A percentile compares a stretch with the other conserved stretches of the same genome.
These are phyloP conservation scores for Colaptes auratus DNA, from an alignment of 2,113 vertebrate genomes.

Conservation along the genomic window DNA sequence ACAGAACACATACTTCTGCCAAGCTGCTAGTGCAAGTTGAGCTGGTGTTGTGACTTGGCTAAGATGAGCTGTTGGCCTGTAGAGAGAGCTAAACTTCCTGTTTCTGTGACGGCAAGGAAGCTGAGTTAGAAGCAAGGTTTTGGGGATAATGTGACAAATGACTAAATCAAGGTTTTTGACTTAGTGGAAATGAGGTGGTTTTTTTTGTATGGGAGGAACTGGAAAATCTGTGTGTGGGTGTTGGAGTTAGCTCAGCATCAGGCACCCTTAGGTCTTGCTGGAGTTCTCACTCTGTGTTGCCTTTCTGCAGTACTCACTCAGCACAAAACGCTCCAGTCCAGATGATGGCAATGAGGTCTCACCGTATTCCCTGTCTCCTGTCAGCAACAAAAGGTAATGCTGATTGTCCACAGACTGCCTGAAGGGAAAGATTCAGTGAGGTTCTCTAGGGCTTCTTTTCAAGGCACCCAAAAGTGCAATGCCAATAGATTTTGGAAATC, in stretches of 20 bases:
- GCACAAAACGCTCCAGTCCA: constrained; percentile 89
- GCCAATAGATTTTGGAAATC: not conserved
- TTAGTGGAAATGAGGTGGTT: not conserved
- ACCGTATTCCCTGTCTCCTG: constrained; percentile 94
- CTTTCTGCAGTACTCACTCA: constrained; percentile 88
- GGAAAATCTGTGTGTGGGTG: not conserved
- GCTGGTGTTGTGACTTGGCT: not conserved
- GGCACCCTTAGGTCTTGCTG: not conserved
- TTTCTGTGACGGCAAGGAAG: not conserved
- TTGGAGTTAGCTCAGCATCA: not conserved
- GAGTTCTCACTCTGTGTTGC: not conserved
- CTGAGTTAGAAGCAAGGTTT: not conserved
- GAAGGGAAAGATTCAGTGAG: not conserved
- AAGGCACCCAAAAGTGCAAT: not conserved
- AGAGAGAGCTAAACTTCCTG: not conserved
- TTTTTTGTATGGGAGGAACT: not conserved
- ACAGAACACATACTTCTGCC: not conserved
- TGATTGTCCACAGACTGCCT: not conserved
- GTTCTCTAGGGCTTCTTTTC: not conserved
- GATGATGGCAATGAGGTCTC: constrained; percentile 96
- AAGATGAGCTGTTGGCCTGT: not conserved
- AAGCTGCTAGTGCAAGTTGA: rapidly evolving
- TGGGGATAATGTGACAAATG: not conserved
- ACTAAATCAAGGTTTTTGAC: not conserved
- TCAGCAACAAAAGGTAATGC: constrained; percentile 97